Conservation (phyloP, 2,888 invertebrate genomes). For the Caenorhabditis sp. region DNA sequence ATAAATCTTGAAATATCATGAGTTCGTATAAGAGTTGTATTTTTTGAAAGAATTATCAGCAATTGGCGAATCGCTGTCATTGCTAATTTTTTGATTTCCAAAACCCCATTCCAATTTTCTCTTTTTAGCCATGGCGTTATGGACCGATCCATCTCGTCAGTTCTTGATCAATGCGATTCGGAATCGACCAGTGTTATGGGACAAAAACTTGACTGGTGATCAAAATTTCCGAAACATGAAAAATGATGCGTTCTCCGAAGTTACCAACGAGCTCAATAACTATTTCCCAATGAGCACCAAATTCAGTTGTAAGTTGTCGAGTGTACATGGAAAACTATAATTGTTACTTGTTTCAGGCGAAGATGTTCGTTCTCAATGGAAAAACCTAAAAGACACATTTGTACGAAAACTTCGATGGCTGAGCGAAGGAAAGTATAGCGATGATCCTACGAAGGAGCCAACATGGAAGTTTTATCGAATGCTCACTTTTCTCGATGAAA, state of each 20-base stretch:
- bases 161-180: constrained; percentile 44
- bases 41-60: too few species aligned
- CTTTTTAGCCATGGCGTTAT: constrained; percentile 46
- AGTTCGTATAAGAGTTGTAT: too few species aligned
- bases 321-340: neutral
- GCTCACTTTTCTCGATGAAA: constrained; percentile 53
- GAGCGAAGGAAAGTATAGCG: constrained; percentile 52
- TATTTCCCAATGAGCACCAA: constrained; percentile 17
- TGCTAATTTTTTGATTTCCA: neutral
- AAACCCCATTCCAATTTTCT: neutral
- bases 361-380: constrained; percentile 58
- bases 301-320: constrained; percentile 21
- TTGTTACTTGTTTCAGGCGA: constrained; percentile 34
- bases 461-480: constrained; percentile 60
- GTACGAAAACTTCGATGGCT: constrained; percentile 56
- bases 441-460: constrained; percentile 54
- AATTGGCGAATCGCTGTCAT: too few species aligned
- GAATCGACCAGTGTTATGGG: constrained; percentile 28
- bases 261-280: constrained; percentile 17
- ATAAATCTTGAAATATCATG: too few species aligned
- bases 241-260: constrained; percentile 11
- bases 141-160: constrained; percentile 55
- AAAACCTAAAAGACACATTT: constrained; percentile 60
- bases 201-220: constrained; percentile 20
- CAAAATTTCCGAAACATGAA: constrained; percentile 20